These are phyloP conservation scores for Ifrita kowaldi DNA, from an alignment of 2,113 vertebrate genomes.

Conservation along the genomic window DNA sequence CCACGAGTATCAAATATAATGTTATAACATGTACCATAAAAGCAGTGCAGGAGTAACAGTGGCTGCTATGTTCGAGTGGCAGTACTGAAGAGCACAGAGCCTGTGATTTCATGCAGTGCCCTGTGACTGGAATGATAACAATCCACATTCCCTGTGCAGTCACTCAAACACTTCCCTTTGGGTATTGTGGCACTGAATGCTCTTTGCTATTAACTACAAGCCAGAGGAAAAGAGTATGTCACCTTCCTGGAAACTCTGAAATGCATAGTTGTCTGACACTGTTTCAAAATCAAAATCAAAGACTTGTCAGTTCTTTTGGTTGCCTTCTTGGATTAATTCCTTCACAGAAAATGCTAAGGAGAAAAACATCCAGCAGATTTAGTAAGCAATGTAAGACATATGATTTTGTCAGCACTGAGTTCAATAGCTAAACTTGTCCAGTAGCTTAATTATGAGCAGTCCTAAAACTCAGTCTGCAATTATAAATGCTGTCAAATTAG, in stretches of 20 bases:
- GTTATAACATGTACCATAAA: neutral
- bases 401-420: neutral
- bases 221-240: neutral
- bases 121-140: conserved; percentile 58
- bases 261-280: neutral
- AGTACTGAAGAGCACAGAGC: neutral
- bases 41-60: neutral
- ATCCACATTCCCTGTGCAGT: conserved; percentile 26
- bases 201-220: conserved; percentile 32
- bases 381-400: neutral
- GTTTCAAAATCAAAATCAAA: conserved; percentile 25
- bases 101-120: conserved; percentile 7
- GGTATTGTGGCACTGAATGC: neutral
- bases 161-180: conserved; percentile 41
- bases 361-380: neutral
- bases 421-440: neutral
- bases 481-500: neutral
- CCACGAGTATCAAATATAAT: neutral
- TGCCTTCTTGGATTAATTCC: neutral
- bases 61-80: neutral
- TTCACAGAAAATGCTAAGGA: neutral
- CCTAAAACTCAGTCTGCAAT: neutral
- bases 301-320: neutral
- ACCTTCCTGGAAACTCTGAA: neutral
- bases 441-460: neutral